These are phyloP conservation scores for Leptopilina drosophilae DNA, from an alignment of 2,888 invertebrate species.

Conservation along the genomic window DNA sequence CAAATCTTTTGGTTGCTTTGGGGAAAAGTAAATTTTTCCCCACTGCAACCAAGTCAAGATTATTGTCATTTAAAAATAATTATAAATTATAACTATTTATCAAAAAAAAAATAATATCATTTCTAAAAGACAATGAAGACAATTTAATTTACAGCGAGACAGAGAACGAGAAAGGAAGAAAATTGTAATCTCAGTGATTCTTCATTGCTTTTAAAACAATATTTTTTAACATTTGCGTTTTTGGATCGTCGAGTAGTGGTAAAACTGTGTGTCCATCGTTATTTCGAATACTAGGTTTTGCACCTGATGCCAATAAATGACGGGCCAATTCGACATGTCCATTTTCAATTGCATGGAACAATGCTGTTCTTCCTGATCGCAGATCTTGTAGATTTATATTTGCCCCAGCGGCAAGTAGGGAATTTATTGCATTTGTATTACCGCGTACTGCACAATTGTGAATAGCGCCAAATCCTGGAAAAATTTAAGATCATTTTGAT, in stretches of 20 bases:
- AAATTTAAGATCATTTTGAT: no score
- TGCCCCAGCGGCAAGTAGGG: constrained; percentile 62
- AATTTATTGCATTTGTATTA: constrained; percentile 60
- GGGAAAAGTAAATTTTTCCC: no score
- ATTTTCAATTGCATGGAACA: constrained; percentile 71
- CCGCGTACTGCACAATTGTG: constrained; percentile 68
- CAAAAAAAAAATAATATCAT: no score
- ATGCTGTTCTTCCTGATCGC: constrained; percentile 70
- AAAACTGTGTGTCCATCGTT: constrained; percentile 68
- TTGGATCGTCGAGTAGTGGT: constrained; percentile 61
- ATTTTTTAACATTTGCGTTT: constrained; percentile 59
- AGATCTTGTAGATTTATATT: constrained; percentile 67
- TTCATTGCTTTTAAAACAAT: constrained; percentile 50
- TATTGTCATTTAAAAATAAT: no score
- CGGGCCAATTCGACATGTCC: constrained; percentile 56
- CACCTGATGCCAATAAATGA: constrained; percentile 62
- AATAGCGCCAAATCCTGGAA: constrained; percentile 67
- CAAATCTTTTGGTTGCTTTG: no score
- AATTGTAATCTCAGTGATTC: not conserved
- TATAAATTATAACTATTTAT: no score
- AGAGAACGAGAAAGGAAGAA: no score
- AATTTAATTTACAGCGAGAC: no score
- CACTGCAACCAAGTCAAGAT: no score
- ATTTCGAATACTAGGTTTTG: constrained; percentile 63
- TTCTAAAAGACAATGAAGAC: no score